phyloP scores from a whole-genome alignment of 2,888 invertebrate species.

The Napeogenes sylphis region DNA sequence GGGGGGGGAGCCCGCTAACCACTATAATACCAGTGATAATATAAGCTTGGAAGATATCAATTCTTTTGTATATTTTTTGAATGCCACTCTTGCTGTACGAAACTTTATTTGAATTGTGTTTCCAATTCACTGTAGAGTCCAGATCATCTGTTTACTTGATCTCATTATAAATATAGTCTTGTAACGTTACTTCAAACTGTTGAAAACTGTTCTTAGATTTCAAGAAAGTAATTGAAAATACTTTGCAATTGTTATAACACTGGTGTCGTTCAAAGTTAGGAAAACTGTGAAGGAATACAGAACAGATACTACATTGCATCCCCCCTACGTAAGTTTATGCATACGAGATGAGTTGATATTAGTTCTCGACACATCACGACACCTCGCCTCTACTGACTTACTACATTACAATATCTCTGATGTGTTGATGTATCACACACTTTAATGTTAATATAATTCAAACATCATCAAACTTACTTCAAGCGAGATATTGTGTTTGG shows the following conservation, averaged over 20 bases:
- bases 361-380: slow-evolving; percentile 55
- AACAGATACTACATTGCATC: slow-evolving; percentile 29
- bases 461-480: slow-evolving; percentile 27
- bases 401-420: slow-evolving; percentile 63
- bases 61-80: neutral
- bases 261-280: slow-evolving; percentile 23
- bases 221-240: slow-evolving; percentile 5
- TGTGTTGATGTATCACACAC: slow-evolving; percentile 47
- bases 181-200: too few species aligned
- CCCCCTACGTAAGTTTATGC: slow-evolving; percentile 52
- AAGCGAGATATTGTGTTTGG: slow-evolving; percentile 19
- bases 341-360: slow-evolving; percentile 63
- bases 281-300: slow-evolving; percentile 32
- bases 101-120: too few species aligned
- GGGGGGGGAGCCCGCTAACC: slow-evolving; percentile 4
- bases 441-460: slow-evolving; percentile 34
- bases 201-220: neutral
- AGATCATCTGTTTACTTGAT: neutral
- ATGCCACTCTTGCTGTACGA: too few species aligned
- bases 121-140: too few species aligned
- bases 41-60: slow-evolving; percentile 8
- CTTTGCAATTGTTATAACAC: slow-evolving; percentile 8
- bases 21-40: slow-evolving; percentile 12
- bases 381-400: slow-evolving; percentile 49
- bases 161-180: neutral